These are phyloP conservation scores for Acleris holmiana DNA, from an alignment of 2,888 invertebrate species.

Conservation along the genomic window DNA sequence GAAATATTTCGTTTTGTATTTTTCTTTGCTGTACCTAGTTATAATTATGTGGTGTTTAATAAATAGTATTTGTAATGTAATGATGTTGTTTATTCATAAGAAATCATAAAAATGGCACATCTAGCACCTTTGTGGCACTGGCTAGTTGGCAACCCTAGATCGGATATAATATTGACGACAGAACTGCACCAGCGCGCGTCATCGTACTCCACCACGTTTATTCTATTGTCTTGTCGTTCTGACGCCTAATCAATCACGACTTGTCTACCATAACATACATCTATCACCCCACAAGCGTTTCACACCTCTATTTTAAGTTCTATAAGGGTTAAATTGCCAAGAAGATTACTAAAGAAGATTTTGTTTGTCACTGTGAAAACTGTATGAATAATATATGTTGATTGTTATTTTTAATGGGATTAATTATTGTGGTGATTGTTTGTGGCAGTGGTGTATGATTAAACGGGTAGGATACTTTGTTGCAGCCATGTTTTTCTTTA, in stretches of 20 bases:
- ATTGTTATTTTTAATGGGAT: conserved; percentile 1
- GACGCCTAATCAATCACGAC: conserved; percentile 46
- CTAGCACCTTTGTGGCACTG: no score
- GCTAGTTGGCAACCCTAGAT: conserved; percentile 36
- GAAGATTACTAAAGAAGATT: background rate
- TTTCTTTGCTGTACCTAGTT: no score
- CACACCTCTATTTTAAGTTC: conserved; percentile 6
- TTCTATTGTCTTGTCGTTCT: conserved; percentile 47
- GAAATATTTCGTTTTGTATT: no score
- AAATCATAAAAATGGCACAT: background rate
- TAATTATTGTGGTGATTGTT: background rate
- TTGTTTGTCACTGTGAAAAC: conserved; percentile 21
- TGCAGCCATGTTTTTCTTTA: background rate
- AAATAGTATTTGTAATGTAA: no score
- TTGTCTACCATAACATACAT: conserved; percentile 27
- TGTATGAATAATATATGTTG: conserved; percentile 24
- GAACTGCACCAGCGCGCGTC: conserved; percentile 36
- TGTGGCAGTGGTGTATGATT: background rate
- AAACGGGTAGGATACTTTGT: conserved; percentile 2
- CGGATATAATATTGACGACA: conserved; percentile 19
- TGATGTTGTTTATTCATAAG: no score
- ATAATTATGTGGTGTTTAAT: no score
- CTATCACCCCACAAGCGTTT: conserved; percentile 11
- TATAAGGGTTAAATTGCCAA: background rate
- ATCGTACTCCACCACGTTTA: conserved; percentile 43